Evolutionary conservation across 2,888 invertebrate genomes (phyloP), one percentile per base, ranked within the genome.

Genomic region (Therioaphis trifolii): DNA sequence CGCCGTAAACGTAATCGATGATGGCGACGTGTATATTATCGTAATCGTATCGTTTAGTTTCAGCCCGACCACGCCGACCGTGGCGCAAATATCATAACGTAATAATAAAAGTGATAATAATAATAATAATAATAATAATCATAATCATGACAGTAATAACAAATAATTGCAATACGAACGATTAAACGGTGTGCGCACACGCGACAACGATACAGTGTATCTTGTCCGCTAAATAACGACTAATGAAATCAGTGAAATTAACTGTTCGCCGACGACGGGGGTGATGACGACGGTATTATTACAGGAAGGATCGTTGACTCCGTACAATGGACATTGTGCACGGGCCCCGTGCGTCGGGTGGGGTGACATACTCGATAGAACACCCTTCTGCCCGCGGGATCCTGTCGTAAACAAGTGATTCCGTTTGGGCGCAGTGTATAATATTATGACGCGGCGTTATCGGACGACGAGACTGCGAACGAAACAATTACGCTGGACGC

Each of bases 271-370:
- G 14, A 76, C 63, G 46, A 21, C 55, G 58, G 11, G 43, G 27
- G 52, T 35, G 14, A 52, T n/a, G 49, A 49, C 21, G 77, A 35
- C 21, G 21, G n/a, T n/a, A 21, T 61, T 12, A 46, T n/a, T 27
- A 63, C 46, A 63, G 40, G 27, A 79, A 52, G 78, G 55, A 40
- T 69, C 78, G 78, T 79, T 79, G 78, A 79, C 78, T 79, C 27
- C 24, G 55, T 2, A 79, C 69, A 79, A 79, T 69, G 78, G 35
- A 79, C 55, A 9, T 43, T n/a, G 43, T 52, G 27, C 49, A 24
- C 52, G 40, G 12, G 63, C 4, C 35, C 35, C 3, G 35, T 7
- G 40, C 2, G n/a, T 9, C 52, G 24, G 11, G 58, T 66, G 52
- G 68, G 78, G 78, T 55, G 69, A 78, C 52, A 40, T 69, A 79